Evolutionary conservation across 1,140 invertebrate species (phyloP).

Genomic region (Zaprionus lachaisei): DNA sequence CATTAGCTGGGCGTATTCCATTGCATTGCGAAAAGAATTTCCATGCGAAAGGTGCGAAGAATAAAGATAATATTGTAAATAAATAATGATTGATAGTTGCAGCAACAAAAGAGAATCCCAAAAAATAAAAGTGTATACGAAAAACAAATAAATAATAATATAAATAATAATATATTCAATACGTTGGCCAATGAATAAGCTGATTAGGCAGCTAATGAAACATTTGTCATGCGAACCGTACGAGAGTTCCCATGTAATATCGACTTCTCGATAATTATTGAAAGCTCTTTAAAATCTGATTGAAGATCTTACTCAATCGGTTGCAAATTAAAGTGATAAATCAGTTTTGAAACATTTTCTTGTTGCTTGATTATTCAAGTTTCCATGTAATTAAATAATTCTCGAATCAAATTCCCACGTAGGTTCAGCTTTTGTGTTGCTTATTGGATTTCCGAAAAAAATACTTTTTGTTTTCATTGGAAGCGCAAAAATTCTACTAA

Average conservation of each 20-base stretch:
- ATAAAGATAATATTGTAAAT: not conserved
- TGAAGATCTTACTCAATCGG: not conserved
- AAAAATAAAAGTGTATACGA: not conserved
- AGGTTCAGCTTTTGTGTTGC: not conserved
- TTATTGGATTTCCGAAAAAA: conserved; percentile 9
- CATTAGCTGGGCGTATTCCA: conserved; percentile 44
- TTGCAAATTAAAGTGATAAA: conserved; percentile 5
- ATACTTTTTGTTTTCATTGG: conserved; percentile 14
- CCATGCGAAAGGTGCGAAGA: conserved; percentile 32
- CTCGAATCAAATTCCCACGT: not conserved
- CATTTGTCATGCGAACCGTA: conserved; percentile 8
- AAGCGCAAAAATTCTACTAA: conserved; percentile 21
- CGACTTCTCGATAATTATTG: conserved; percentile 1
- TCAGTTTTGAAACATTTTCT: not conserved
- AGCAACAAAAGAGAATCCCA: not conserved
- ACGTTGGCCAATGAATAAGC: conserved; percentile 10
- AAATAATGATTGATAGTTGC: conserved; percentile 41
- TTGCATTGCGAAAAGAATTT: conserved; percentile 9
- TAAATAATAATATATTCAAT: conserved; percentile 11
- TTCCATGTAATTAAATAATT: conserved; percentile 16
- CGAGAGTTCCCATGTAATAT: conserved; percentile 2
- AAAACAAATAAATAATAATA: conserved; percentile 15
- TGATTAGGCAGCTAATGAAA: conserved; percentile 22
- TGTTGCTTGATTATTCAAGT: conserved; percentile 9
- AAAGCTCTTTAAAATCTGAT: not conserved